Evolutionary conservation across 23 tunicate genomes (phyloP).

Genomic region (Halocynthia aurantium): DNA sequence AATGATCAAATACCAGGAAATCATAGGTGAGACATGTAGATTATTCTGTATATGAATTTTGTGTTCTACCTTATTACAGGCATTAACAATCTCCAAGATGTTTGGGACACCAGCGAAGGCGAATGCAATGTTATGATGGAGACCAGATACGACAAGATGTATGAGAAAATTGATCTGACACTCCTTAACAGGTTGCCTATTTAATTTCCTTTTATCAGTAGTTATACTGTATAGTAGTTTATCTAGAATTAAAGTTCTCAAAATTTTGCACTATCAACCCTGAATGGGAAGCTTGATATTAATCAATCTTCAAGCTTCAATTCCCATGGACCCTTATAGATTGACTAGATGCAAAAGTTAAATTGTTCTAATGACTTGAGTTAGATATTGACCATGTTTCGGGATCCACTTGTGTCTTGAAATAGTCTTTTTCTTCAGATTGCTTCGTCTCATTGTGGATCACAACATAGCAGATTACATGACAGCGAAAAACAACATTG

Average conservation of each 20-base stretch:
- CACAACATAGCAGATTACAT: conserved; percentile 99
- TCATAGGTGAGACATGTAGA: neutral
- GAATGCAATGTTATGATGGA: conserved; percentile 99
- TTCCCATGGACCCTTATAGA: neutral
- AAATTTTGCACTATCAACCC: neutral
- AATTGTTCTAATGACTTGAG: neutral
- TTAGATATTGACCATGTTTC: neutral
- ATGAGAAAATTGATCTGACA: conserved; percentile 93
- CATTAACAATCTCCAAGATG: conserved; percentile 96
- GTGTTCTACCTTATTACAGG: conserved; percentile 31
- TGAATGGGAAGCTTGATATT: neutral
- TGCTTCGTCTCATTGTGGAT: conserved; percentile 97
- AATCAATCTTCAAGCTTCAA: neutral
- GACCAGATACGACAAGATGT: conserved; percentile 89
- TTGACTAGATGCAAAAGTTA: neutral
- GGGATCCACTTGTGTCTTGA: neutral
- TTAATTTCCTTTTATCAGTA: no score
- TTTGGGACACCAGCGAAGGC: conserved; percentile 98
- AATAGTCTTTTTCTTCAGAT: conserved; percentile 23
- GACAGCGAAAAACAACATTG: conserved; percentile 99
- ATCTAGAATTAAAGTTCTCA: no score
- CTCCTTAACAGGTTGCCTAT: conserved; percentile 75
- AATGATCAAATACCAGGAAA: neutral
- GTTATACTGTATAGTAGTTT: no score
- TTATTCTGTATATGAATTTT: neutral